phyloP scores from a whole-genome alignment of 2,113 vertebrate genomes.

The Procavia capensis region DNA sequence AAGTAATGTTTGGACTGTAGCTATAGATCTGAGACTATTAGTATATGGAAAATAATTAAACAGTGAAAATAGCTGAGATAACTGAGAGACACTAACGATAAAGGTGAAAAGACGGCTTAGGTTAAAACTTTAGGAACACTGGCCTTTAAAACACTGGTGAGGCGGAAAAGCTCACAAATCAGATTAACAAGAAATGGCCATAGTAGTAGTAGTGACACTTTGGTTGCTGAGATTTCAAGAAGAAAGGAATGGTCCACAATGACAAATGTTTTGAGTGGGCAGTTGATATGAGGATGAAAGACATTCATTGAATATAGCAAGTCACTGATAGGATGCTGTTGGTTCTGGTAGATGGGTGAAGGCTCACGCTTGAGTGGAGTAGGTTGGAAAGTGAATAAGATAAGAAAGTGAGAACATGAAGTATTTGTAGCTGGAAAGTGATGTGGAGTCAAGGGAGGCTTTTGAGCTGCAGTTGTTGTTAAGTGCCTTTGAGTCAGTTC shows the following conservation, averaged over 20 bases:
- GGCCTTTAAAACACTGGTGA: neutral
- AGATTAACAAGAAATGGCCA: neutral
- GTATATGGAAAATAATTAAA: neutral
- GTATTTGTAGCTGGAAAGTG: neutral
- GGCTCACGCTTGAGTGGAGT: neutral
- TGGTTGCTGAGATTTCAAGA: conserved; percentile 14
- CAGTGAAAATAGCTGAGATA: conserved; percentile 20
- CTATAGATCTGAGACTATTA: neutral
- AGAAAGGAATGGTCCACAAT: neutral
- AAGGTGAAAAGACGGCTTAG: neutral
- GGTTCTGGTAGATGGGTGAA: neutral
- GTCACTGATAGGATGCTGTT: neutral
- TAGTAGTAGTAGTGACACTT: neutral
- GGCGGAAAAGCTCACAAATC: neutral
- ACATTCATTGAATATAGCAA: neutral
- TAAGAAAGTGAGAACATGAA: conserved; percentile 8
- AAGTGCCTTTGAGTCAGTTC: no score
- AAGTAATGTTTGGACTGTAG: conserved; percentile 24
- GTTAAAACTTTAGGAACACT: neutral
- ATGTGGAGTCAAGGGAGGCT: neutral
- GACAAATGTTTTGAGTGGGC: neutral
- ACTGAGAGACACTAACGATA: neutral
- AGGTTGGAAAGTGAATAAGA: neutral
- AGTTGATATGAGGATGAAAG: neutral
- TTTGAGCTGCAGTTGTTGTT: no score